phyloP scores from a whole-genome alignment of 2,888 invertebrate species.

The Odontothrips loti region DNA sequence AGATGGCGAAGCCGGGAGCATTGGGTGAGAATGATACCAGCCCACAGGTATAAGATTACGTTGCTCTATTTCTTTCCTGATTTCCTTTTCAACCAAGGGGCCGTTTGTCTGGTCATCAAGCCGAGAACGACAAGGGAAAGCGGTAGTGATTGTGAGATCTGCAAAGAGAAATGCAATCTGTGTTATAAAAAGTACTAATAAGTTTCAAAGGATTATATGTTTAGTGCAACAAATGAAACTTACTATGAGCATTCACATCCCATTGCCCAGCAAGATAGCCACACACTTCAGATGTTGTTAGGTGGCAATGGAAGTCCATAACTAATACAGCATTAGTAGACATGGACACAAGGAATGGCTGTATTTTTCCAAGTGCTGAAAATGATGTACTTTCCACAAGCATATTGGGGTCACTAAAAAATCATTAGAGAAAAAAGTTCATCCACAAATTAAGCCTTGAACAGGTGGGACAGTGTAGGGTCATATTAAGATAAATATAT shows the following conservation, averaged over 20 bases:
- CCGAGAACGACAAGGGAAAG: slow-evolving; percentile 81
- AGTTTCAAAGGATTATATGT: too few species aligned
- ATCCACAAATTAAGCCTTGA: slow-evolving; percentile 3
- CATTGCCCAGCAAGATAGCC: slow-evolving; percentile 95
- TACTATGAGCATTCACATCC: slow-evolving; percentile 92
- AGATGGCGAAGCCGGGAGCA: slow-evolving; percentile 81
- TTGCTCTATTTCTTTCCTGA: slow-evolving; percentile 76
- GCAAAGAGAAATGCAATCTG: slow-evolving; percentile 42
- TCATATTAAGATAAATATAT: background rate
- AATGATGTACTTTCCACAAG: slow-evolving; percentile 87
- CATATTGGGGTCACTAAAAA: slow-evolving; percentile 77
- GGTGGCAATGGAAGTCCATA: slow-evolving; percentile 89
- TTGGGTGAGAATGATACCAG: slow-evolving; percentile 95
- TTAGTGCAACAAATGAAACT: slow-evolving; percentile 46
- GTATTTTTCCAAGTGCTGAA: slow-evolving; percentile 80
- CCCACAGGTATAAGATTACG: slow-evolving; percentile 79
- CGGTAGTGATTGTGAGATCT: slow-evolving; percentile 82
- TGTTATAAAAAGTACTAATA: background rate
- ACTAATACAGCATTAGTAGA: slow-evolving; percentile 81
- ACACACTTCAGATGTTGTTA: slow-evolving; percentile 89
- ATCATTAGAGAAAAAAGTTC: slow-evolving; percentile 31
- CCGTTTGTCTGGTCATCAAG: slow-evolving; percentile 74
- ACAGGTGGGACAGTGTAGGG: slow-evolving; percentile 29
- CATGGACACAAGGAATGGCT: slow-evolving; percentile 85
- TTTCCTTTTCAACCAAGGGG: slow-evolving; percentile 72